phyloP scores from a whole-genome alignment of 2,888 invertebrate species.

The Eupithecia exiguata region DNA sequence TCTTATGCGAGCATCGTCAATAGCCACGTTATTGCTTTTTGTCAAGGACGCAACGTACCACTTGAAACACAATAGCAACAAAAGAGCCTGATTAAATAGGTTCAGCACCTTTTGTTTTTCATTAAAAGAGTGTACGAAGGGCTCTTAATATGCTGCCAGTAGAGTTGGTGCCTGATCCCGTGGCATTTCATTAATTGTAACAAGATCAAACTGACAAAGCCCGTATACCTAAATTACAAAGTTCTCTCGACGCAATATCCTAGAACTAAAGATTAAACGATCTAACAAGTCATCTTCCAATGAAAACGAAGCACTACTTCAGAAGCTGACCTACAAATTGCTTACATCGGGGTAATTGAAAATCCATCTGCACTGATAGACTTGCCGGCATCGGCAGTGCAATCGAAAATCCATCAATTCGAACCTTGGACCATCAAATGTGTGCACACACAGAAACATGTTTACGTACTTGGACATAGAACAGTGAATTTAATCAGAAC shows the following conservation, averaged over 20 bases:
- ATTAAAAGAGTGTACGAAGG: not conserved
- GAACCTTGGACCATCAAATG: conserved; percentile 10
- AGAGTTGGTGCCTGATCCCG: not conserved
- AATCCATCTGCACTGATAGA: conserved; percentile 4
- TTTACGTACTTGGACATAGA: not conserved
- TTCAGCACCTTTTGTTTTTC: conserved; percentile 2
- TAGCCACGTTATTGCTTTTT: not conserved
- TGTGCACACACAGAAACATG: conserved; percentile 7
- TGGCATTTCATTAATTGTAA: not conserved
- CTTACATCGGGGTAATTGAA: conserved; percentile 13
- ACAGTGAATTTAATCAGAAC: not conserved
- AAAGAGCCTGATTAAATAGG: not conserved
- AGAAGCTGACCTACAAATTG: conserved; percentile 34
- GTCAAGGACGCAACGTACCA: not conserved
- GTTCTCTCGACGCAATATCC: not conserved
- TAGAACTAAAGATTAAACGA: not conserved
- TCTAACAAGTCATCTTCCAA: not conserved
- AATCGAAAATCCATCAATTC: conserved; percentile 20
- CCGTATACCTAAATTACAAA: not conserved
- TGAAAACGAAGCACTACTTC: not conserved
- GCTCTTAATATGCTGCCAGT: not conserved
- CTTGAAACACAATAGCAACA: not conserved
- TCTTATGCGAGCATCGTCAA: not conserved
- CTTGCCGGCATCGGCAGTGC: conserved; percentile 7
- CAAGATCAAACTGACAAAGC: not conserved